Conservation (phyloP, 2,888 invertebrate species). For the Ennomos erosarius region DNA sequence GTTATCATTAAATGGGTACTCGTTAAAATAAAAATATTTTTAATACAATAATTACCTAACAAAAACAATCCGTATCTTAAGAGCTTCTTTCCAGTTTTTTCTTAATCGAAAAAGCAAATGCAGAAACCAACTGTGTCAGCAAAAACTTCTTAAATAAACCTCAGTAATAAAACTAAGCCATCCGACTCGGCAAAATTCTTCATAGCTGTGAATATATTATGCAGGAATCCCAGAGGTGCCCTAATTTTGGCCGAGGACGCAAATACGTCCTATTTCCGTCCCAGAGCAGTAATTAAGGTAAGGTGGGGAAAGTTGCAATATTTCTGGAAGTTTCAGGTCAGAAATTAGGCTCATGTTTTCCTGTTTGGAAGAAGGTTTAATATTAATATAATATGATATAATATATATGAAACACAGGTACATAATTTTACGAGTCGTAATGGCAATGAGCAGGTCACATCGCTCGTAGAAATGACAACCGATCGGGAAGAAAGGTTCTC, state of each 20-base stretch:
- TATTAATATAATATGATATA: too few relatives aligned
- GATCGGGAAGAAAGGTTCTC: too few relatives aligned
- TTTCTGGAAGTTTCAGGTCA: background rate
- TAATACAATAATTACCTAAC: too few relatives aligned
- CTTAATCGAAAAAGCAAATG: conserved; percentile 8
- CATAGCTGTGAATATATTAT: conserved; percentile 61
- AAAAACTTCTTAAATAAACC: conserved; percentile 16
- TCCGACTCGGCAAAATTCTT: conserved; percentile 40
- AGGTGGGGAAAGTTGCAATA: background rate
- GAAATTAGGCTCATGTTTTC: too few relatives aligned
- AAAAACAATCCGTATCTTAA: too few relatives aligned
- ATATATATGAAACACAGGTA: too few relatives aligned
- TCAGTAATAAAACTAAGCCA: conserved; percentile 18
- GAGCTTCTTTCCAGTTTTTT: too few relatives aligned
- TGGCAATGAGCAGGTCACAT: too few relatives aligned
- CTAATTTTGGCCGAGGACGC: conserved; percentile 52
- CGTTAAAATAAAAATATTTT: too few relatives aligned
- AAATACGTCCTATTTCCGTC: conserved; percentile 56
- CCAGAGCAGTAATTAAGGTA: conserved; percentile 42
- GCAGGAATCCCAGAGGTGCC: conserved; percentile 55
- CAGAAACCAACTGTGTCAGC: conserved; percentile 15
- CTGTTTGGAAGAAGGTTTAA: background rate
- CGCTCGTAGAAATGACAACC: too few relatives aligned
- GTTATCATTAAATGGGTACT: too few relatives aligned
- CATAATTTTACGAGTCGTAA: too few relatives aligned